Evolutionary conservation across 2,797 vertebrate species (phyloP), one percentile per base, ranked within the genome.

Genomic region (Pseudopleuronectes americanus): DNA sequence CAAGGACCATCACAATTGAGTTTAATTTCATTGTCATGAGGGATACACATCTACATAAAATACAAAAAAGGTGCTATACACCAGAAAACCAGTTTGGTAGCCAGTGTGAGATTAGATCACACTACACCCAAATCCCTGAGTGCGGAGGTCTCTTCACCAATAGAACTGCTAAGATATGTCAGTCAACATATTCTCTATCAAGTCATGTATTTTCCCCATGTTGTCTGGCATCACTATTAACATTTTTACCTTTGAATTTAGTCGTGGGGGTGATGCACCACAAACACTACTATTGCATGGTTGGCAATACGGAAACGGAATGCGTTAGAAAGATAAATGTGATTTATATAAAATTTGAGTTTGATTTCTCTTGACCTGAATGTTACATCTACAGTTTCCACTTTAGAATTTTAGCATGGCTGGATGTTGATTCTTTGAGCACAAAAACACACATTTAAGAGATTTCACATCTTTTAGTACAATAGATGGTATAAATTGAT

Each of bases 371-470:
- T 54, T 54, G 3, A 55, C 36, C 19, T 22, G 10, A 36, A 28
- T 38, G 36, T 13, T 38, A 13, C 10, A 67, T 21, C 24, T 26
- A 21, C 21, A 19, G 8, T 43, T 59, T 48, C 5, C 54, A 26
- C 48, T 36, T 31, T 19, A 41, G 12, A 12, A 22, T 69, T 70
- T 38, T 16, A 9, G 10, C 14, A 48, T 47, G 1, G 2, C 49
- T 45, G 31, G 1, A 59, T 63, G 52, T 21, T 52, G 2, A 71
- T 45, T 48, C 10, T 31, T 2, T 59, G 4, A 74, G 58, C 64
- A 72, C 49, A 77, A 69, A 52, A 59, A 60, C 16, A 21, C 36
- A 16, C 38, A 24, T 24, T 59, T 17, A 14, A 53, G 2, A 33
- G 28, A 61, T 10, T 45, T 1, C 43, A n/a, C 23, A 48, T 54